These are phyloP conservation scores for Semibalanus balanoides DNA, from an alignment of 1,140 invertebrate genomes.

Conservation along the genomic window DNA sequence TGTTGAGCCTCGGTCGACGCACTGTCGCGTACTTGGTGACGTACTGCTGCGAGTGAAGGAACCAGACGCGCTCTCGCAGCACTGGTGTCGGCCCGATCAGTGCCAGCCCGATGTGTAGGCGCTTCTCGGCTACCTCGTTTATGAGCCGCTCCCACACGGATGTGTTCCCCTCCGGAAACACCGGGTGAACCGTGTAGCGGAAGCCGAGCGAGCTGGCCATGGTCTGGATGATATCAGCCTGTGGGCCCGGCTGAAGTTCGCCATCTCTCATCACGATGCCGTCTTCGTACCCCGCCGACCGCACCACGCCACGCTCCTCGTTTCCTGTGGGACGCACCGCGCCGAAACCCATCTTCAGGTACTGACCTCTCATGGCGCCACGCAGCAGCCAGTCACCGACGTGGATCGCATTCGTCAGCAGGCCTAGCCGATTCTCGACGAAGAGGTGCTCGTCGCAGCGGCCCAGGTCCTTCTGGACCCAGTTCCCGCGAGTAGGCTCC, in stretches of 20 bases:
- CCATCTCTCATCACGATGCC: neutral
- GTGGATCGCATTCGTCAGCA: neutral
- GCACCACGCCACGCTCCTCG: neutral
- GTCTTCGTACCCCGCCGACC: neutral
- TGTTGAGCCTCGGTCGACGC: neutral
- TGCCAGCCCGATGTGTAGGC: neutral
- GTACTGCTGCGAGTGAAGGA: neutral
- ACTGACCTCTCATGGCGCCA: neutral
- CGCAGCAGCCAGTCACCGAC: neutral
- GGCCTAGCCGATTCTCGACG: neutral
- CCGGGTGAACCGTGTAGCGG: neutral
- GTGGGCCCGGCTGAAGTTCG: neutral
- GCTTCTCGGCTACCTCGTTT: neutral
- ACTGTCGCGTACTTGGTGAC: neutral
- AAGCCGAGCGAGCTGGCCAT: neutral
- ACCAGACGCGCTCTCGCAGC: neutral
- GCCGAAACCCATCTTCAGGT: neutral
- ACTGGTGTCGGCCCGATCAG: neutral
- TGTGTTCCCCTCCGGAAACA: neutral
- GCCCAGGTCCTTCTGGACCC: neutral
- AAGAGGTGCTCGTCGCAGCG: neutral
- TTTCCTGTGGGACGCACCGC: neutral
- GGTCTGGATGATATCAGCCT: neutral
- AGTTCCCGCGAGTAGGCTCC: neutral
- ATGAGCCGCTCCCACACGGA: neutral